Base-by-base conservation (phyloP, 1,140 invertebrate genomes). In the Drosophila ohnishii region DNA sequence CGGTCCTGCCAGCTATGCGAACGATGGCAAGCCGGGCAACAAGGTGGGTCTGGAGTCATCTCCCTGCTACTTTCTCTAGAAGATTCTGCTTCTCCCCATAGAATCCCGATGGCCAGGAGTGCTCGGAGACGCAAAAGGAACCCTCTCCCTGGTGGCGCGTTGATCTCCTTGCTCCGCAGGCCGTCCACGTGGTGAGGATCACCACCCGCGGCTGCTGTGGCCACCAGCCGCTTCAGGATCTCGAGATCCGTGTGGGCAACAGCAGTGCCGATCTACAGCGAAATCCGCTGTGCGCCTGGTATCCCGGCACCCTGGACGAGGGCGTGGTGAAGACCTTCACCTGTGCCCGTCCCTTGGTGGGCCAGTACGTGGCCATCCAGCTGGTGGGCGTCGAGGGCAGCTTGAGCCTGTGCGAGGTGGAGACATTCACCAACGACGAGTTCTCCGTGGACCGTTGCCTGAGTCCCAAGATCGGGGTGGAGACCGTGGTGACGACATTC, bases 131-230 rank as follows among this genome's bases (percentile, higher is more conserved):
- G 0, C 95, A 96, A 79, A 95, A 95, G 56, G 97, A 98, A 86
- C 94, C 95, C 0, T 97, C 96, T 11, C 97, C 97, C 0, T 98
- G 97, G 96, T 98, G 97, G 97, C 95, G 95, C 67, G 97, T 98
- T 0, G 96, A 98, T 90, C 92, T 98, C 13, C 93, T 98, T 6
- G 93, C 95, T 44, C 94, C 96, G 11, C 97, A 97, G 88, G 94
- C 96, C 10, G 95, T 98, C 37, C 95, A 95, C 84, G 96, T 96
- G 9, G 95, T 98, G 10, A 92, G 96, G 61, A 95, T 98, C 11
- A 97, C 97, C 1, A 97, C 97, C 0, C 93, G 97, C 91, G 96
- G 96, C 30, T 97, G 96, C 77, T 97, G 96, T 74, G 96, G 96
- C 80, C 96, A 97, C 85, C 96, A 97, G 84, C 96, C 96, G n/a